Base-by-base conservation (phyloP, 2,113 vertebrate species). In the Macrotis lagotis region DNA sequence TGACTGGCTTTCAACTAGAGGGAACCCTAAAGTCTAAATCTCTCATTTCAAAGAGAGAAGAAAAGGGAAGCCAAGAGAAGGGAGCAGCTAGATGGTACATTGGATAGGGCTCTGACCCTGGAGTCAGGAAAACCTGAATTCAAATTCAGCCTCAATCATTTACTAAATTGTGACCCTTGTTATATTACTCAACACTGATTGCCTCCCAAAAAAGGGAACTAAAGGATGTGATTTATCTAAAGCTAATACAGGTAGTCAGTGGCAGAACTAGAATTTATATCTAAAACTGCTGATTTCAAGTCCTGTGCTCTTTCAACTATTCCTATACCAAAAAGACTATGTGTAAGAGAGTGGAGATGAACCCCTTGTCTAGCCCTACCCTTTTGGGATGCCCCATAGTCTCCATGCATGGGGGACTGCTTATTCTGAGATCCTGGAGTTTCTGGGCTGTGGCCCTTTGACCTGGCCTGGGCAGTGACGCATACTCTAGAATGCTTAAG, bases 391-490 rank as follows among this genome's bases (percentile, higher is more conserved):
- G 14, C 51, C 90, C 94, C 28, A n/a, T 47, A 48, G 31, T 93
- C 90, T 49, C 55, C 31, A 37, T 66, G 55, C 55, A 0, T 37
- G 28, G 55, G 8, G 1, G 50, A 26, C 90, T 83, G 66, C n/a
- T 94, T 90, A 48, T 90, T 12, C 14, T 19, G 7, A 22, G 91
- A 66, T 16, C 55, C 28, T 66, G 55, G 66, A 83, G 66, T 24
- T 24, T 83, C n/a, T 83, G 66, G n/a, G 66, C n/a, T 22, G 6
- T 44, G 66, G 66, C 19, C n/a, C 66, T 83, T 83, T 44, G 66
- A n/a, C 66, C 66, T 8, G 31, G n/a, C 59, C 91, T 50, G 50
- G 88, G 6, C 14, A 50, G 7, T 95, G 96, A 96, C 55, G 94
- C 96, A 96, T 11, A 90, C 83, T 26, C 51, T 12, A 0, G 91